Evolutionary conservation across 2,797 vertebrate species (phyloP).

Genomic region (Pristis pectinata): DNA sequence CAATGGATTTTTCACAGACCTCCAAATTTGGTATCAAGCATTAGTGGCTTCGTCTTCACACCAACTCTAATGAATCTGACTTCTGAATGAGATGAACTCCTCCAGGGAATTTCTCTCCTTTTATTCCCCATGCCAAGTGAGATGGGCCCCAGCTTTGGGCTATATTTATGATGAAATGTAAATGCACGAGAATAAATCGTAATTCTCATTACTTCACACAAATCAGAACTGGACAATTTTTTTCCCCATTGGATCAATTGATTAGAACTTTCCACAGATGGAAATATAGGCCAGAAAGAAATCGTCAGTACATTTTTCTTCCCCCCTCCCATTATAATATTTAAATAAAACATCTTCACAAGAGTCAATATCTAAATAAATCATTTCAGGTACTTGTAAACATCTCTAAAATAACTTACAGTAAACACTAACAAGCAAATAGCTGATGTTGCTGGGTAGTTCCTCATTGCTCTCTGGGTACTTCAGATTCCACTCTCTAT

Average conservation of each 20-base stretch:
- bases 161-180: not conserved
- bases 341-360: not conserved
- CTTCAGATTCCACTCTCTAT: not conserved
- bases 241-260: not conserved
- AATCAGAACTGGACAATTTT: not conserved
- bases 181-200: not conserved
- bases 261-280: not conserved
- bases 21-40: not conserved
- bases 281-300: not conserved
- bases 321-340: not conserved
- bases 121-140: not conserved
- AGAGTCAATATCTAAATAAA: slow-evolving; percentile 7
- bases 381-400: not conserved
- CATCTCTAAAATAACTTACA: not conserved
- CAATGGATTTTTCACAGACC: not conserved
- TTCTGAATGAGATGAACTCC: not conserved
- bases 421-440: not conserved
- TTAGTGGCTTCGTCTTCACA: not conserved
- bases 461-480: not conserved
- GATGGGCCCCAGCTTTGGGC: not conserved
- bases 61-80: not conserved
- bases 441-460: not conserved
- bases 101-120: not conserved
- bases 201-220: not conserved
- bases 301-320: not conserved